phyloP scores from a whole-genome alignment of 2,888 invertebrate genomes.

The Mythimna impura region DNA sequence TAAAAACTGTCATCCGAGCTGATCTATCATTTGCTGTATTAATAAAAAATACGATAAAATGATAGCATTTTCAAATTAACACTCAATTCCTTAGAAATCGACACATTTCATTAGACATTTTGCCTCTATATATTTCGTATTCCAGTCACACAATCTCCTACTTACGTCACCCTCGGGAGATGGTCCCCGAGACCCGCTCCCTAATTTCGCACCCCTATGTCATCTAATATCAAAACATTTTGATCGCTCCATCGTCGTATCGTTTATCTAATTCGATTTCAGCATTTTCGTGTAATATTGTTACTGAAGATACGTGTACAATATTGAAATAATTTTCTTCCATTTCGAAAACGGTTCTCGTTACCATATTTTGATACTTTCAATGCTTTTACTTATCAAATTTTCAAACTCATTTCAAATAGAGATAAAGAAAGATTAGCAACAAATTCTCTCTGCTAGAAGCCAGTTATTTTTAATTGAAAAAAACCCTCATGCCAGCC shows the following conservation, averaged over 20 bases:
- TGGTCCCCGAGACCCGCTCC: background rate
- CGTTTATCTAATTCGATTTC: constrained; percentile 37
- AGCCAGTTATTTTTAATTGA: too few relatives aligned
- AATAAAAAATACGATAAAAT: background rate
- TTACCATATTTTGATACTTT: background rate
- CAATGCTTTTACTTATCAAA: background rate
- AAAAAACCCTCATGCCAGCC: too few relatives aligned
- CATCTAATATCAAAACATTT: constrained; percentile 52
- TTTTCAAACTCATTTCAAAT: too few relatives aligned
- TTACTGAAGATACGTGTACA: constrained; percentile 22
- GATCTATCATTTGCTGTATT: background rate
- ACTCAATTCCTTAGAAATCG: background rate
- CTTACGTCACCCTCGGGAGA: constrained; percentile 18
- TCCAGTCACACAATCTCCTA: background rate
- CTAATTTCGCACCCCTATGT: constrained; percentile 18
- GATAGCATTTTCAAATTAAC: background rate
- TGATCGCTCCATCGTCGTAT: constrained; percentile 40
- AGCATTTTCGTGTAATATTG: constrained; percentile 19
- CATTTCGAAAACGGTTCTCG: background rate
- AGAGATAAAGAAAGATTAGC: too few relatives aligned
- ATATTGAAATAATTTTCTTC: background rate
- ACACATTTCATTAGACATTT: constrained; percentile 23
- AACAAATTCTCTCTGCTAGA: background rate
- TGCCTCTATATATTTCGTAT: constrained; percentile 15
- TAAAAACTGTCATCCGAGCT: background rate